Evolutionary conservation across 2,113 vertebrate species (phyloP), one percentile per base, ranked within the genome.

Genomic region (Tragelaphus buxtoni): DNA sequence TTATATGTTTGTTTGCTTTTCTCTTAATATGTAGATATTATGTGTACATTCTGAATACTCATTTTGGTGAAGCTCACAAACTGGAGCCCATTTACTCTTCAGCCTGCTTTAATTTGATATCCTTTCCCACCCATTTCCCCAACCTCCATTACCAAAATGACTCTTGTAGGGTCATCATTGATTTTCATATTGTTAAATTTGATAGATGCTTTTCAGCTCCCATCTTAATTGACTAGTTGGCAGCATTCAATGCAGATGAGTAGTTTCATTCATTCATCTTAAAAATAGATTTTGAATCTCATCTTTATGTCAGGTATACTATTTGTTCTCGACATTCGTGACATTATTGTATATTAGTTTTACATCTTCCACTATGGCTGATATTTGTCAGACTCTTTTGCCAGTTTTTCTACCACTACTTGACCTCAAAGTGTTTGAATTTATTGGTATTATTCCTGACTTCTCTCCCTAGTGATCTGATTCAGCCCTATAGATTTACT

Each of bases 171-270:
- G 26, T 91, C 47, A 83, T 87, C 51, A 87, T 63, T 94, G 63
- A 97, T 92, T 88, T 92, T 90, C 61, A 81, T 51, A 91, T 92
- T 55, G 39, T 94, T 96, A 96, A 94, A 90, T 87, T 90, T 61
- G 65, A 26, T 93, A 6, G 42, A 60, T 84, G 14, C 28, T 77
- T 74, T 90, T 72, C 42, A 30, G 32, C 20, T 45, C 13, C 24
- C 12, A 45, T 55, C 35, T 95, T 91, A 93, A 95, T 85, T 98
- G 84, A 92, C 42, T 90, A 80, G 30, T 82, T 96, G 92, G 63
- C 76, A 95, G 18, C 45, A 90, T 77, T 88, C 39, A 69, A 61
- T 81, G 85, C 60, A 76, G n/a, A 79, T 63, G 20, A 91, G n/a
- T 76, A 60, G 17, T 95, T 97, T 81, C 4, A 16, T 65, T 87